Conservation (phyloP, 1,140 invertebrate species). For the Drosophila repletoides region DNA sequence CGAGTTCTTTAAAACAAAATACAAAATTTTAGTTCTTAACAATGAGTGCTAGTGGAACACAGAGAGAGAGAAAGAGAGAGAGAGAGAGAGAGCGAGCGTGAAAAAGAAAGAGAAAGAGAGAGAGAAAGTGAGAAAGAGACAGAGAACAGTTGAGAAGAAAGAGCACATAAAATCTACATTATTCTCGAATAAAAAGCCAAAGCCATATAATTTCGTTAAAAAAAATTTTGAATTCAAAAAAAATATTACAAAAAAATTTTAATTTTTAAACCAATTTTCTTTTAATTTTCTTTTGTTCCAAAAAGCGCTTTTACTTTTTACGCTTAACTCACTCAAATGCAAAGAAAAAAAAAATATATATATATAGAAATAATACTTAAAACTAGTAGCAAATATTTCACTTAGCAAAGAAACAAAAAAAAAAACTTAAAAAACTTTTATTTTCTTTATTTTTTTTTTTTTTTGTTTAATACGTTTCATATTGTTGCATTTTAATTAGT, state of each 20-base stretch:
- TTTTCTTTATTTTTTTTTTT: conserved; percentile 1
- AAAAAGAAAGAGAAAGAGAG: background rate
- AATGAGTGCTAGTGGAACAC: conserved; percentile 40
- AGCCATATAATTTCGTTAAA: conserved; percentile 62
- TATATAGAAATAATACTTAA: conserved; percentile 13
- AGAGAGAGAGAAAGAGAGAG: background rate
- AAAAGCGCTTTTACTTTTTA: conserved; percentile 44
- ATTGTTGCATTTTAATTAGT: conserved; percentile 16
- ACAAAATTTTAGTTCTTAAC: conserved; percentile 9
- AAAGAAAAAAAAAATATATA: conserved; percentile 22
- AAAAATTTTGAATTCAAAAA: conserved; percentile 22
- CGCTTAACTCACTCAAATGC: conserved; percentile 27
- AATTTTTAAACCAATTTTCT: background rate
- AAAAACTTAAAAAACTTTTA: conserved; percentile 13
- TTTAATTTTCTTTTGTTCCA: conserved; percentile 10
- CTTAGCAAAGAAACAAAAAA: conserved; percentile 16
- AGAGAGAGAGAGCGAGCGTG: background rate
- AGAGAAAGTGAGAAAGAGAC: conserved; percentile 30
- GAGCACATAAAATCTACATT: conserved; percentile 63
- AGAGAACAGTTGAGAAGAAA: conserved; percentile 71
- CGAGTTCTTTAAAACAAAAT: conserved; percentile 4
- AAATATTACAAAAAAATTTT: conserved; percentile 22
- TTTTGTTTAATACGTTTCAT: conserved; percentile 32
- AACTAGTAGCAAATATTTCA: conserved; percentile 25
- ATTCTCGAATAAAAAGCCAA: conserved; percentile 73